Conservation (phyloP, 2,113 vertebrate species). For the Saguinus midas region DNA sequence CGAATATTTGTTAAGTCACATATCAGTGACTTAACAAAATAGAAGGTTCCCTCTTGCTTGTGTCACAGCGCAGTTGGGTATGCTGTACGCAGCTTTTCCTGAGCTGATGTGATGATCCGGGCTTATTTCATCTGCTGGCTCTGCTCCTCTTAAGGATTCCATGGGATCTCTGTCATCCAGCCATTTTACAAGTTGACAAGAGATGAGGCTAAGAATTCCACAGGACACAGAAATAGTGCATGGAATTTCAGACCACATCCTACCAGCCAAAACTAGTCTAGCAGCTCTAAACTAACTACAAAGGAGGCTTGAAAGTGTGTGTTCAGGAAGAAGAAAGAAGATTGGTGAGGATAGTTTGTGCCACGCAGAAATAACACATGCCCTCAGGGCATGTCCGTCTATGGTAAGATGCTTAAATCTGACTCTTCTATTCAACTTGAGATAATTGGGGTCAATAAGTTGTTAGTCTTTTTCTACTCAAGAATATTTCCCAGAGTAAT, state of each 20-base stretch:
- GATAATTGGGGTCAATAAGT: not conserved
- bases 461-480: not conserved
- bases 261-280: not conserved
- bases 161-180: not conserved
- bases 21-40: not conserved
- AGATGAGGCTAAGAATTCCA: not conserved
- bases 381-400: not conserved
- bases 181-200: not conserved
- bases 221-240: not conserved
- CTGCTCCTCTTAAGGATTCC: not conserved
- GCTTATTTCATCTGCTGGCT: not conserved
- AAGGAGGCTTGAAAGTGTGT: not conserved
- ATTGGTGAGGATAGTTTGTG: not conserved
- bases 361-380: not conserved
- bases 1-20: not conserved
- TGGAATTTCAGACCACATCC: not conserved
- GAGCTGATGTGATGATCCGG: not conserved
- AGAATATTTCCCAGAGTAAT: constrained; percentile 27
- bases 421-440: not conserved
- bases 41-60: not conserved
- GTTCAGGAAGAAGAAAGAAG: not conserved
- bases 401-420: not conserved
- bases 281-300: not conserved
- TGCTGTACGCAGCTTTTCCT: not conserved
- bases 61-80: not conserved